Base-by-base conservation (phyloP, 2,113 vertebrate genomes). In the Geococcyx californianus region DNA sequence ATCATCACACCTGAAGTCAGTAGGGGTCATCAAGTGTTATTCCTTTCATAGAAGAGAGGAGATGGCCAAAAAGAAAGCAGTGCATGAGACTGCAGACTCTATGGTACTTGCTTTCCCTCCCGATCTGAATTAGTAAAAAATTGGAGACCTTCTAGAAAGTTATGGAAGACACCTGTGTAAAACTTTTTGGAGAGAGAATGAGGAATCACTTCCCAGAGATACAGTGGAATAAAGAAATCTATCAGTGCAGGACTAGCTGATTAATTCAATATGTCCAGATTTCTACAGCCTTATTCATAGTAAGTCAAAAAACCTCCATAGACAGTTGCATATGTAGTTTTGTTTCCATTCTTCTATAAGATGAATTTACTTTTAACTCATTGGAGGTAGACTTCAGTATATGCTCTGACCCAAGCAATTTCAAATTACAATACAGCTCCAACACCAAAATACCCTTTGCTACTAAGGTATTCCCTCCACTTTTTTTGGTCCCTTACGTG, bases 1-100 rank as follows among this genome's bases (percentile, higher is more conserved):
- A 66, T 44, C 73, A 44, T 64, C 58, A 49, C 63, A 90, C 84
- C 84, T 91, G 84, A 78, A 91, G 29, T 80, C 91, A 88, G 90
- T 84, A 66, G 91, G 47, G 75, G 29, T 33, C 59, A 55, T 90
- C 74, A 51, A 95, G 75, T 85, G 36, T 58, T 36, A 13, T 31
- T 83, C 33, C 33, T 85, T 76, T 83, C 78, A 40, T 42, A 80
- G 44, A 72, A 82, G 54, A 52, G 51, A 60, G 28, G 20, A 78
- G 31, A 23, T 21, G 31, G 45, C 49, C 77, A 28, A 42, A 58
- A 91, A 68, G 47, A 94, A 90, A 56, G 25, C 26, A 79, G 42
- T 52, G 51, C 80, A 85, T 74, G 64, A 77, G 81, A 59, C 29
- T 47, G 24, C 47, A 79, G n/a, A 72, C 42, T 88, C 75, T 44